Evolutionary conservation across 2,113 vertebrate species (phyloP).

Genomic region (Tonatia bakeri): DNA sequence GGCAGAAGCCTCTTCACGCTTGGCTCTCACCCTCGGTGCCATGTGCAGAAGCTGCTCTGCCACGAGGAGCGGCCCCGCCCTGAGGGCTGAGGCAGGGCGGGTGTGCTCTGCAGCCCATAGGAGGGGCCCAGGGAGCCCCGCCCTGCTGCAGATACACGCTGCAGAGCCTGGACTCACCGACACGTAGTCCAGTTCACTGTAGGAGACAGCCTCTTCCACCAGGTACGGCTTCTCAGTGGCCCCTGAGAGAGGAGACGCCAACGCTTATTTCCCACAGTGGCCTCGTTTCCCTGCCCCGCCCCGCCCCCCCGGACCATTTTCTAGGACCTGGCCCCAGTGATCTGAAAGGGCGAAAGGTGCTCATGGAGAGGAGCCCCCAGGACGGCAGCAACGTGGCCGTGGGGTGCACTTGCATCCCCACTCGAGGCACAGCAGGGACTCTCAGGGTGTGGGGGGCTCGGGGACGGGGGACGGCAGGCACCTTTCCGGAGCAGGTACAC

Average conservation of each 20-base stretch:
- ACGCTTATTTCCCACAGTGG: not conserved
- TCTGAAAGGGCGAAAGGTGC: not conserved
- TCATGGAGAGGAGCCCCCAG: not conserved
- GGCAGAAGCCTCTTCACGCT: not conserved
- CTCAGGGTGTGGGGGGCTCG: fast-evolving
- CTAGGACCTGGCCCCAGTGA: not conserved
- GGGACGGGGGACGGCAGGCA: conserved; percentile 54
- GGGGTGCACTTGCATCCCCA: too few relatives aligned
- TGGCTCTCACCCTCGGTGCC: not conserved
- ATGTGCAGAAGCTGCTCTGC: not conserved
- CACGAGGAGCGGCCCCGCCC: not conserved
- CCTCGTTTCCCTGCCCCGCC: not conserved
- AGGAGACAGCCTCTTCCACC: conserved; percentile 95
- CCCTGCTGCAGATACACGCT: fast-evolving
- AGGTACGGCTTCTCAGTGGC: conserved; percentile 97
- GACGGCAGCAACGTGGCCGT: not conserved
- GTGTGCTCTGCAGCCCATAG: not conserved
- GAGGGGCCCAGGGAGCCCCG: not conserved
- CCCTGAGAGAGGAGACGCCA: conserved; percentile 81
- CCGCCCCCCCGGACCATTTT: fast-evolving
- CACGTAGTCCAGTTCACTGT: conserved; percentile 95
- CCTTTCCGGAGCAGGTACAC: conserved; percentile 97
- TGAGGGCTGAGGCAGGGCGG: fast-evolving
- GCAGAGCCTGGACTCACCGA: conserved; percentile 86
- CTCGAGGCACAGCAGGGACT: fast-evolving